Conservation (phyloP, 2,113 vertebrate species). For the Gavialis gangeticus region DNA sequence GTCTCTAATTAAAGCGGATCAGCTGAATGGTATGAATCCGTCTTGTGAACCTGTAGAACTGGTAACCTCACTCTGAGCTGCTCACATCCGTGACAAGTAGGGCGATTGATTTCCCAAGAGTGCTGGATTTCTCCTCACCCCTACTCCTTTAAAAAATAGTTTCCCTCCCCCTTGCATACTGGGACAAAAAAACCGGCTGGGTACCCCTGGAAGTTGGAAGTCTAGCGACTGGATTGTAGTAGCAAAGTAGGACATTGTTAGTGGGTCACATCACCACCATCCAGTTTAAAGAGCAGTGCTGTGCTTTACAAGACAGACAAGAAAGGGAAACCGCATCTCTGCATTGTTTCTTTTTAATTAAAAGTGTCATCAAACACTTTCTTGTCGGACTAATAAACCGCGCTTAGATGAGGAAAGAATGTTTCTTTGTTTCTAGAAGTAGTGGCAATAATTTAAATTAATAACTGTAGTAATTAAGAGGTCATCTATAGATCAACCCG, state of each 20-base stretch:
- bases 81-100: background rate
- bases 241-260: conserved; percentile 52
- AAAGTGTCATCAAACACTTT: conserved; percentile 85
- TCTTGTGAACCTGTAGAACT: background rate
- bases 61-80: background rate
- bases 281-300: conserved; percentile 80
- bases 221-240: conserved; percentile 65
- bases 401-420: conserved; percentile 78
- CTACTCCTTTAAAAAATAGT: background rate
- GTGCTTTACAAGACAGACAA: conserved; percentile 79
- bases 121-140: background rate
- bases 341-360: conserved; percentile 83
- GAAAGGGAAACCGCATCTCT: conserved; percentile 76
- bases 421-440: conserved; percentile 79
- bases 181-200: background rate
- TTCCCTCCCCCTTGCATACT: background rate
- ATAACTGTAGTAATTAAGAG: conserved; percentile 87
- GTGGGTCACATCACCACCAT: conserved; percentile 64
- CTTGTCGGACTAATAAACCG: conserved; percentile 74
- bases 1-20: conserved; percentile 35
- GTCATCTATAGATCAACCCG: conserved; percentile 80
- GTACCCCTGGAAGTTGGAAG: conserved; percentile 21
- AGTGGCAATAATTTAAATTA: conserved; percentile 85
- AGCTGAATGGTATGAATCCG: background rate
- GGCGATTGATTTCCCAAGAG: background rate